phyloP scores from a whole-genome alignment of 2,113 vertebrate genomes.

The Heliornis fulica region DNA sequence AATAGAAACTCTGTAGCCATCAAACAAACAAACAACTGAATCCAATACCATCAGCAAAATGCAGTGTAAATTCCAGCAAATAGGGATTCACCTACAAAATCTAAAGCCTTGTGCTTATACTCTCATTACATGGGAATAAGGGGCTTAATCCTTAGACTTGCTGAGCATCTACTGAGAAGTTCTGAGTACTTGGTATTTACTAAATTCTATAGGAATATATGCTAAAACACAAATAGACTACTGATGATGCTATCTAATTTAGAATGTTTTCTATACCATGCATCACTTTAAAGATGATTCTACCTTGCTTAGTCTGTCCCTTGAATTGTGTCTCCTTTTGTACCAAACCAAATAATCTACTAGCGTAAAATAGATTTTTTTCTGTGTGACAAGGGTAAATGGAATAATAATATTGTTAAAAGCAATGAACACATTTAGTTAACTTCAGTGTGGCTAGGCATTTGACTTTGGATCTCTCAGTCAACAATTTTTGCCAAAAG shows the following conservation, averaged over 20 bases:
- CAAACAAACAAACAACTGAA: no score
- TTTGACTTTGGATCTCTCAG: not conserved
- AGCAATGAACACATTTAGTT: not conserved
- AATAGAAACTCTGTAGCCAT: not conserved
- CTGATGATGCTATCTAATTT: not conserved
- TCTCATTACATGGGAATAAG: not conserved
- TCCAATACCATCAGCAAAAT: not conserved
- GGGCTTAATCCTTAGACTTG: not conserved
- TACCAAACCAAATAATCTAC: not conserved
- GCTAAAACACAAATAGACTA: not conserved
- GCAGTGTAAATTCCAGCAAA: not conserved
- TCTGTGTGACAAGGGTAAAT: not conserved
- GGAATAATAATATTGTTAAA: not conserved
- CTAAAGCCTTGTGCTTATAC: not conserved
- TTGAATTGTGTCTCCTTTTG: not conserved
- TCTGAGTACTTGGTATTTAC: not conserved
- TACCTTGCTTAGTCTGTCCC: not conserved
- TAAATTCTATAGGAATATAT: not conserved
- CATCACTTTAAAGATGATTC: not conserved
- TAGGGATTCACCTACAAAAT: fast-evolving
- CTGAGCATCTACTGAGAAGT: not conserved
- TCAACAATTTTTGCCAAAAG: not conserved
- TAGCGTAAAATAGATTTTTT: not conserved
- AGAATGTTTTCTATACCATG: not conserved
- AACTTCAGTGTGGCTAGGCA: not conserved